Evolutionary conservation across 2,797 vertebrate genomes (phyloP), one percentile per base, ranked within the genome.

Genomic region (Schizothorax lantsangensis): DNA sequence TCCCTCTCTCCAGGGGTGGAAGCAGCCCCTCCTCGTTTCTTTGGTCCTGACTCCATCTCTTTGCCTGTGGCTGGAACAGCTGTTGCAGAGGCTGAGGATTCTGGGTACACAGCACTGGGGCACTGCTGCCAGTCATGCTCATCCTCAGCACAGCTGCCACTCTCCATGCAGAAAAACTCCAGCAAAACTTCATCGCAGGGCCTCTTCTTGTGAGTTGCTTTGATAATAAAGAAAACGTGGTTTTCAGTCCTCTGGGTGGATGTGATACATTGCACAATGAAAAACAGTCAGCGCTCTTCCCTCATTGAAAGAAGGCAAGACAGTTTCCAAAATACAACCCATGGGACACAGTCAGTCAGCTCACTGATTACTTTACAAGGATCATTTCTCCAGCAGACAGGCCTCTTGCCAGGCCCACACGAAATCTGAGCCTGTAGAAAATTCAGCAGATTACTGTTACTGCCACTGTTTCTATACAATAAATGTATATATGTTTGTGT

Each of bases 31-130:
- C 86, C 82, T 81, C 69, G 40, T 79, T 81, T 86, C 79, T 87
- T 84, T 45, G 79, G 71, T 84, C 75, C 84, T 87, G 78, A 75
- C 85, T 86, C 72, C 33, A 85, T 87, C 74, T 88, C 88, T 89
- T 83, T 86, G 90, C 90, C 89, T 88, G 72, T 89, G 89, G 92
- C 89, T 88, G 80, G 86, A 91, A 88, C 92, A 92, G 91, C 89
- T 91, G 91, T 91, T 90, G n/a, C 87, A 87, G 84, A 72, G 47
- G 66, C 86, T 86, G 54, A 83, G 87, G 85, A 90, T 89, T 87
- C 79, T 90, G 88, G 86, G 89, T 88, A 88, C 81, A 75, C 81
- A 81, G 80, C 73, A 64, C 88, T 69, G 75, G 78, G 89, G 89
- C 87, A 69, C 81, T 33, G 90, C 91, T 89, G 87, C 87, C 85